Evolutionary conservation across 2,797 vertebrate genomes (phyloP).

Genomic region (Mallotus villosus): DNA sequence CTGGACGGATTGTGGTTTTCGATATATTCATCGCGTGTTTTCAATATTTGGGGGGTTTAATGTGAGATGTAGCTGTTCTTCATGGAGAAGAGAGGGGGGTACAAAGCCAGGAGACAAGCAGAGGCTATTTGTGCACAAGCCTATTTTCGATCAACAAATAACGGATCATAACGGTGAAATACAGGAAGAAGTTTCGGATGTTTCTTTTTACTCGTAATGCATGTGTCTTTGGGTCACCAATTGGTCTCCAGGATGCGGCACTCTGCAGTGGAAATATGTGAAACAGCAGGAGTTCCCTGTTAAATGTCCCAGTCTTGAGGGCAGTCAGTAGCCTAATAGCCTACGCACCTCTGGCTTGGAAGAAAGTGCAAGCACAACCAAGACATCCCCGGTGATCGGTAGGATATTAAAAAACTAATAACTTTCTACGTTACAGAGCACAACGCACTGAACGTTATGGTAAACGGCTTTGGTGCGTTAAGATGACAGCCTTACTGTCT

Average conservation of each 20-base stretch:
- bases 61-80: constrained; percentile 13
- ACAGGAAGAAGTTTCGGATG: neutral
- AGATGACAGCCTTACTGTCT: constrained; percentile 4
- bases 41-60: neutral
- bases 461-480: neutral
- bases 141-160: neutral
- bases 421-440: neutral
- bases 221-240: neutral
- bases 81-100: constrained; percentile 21
- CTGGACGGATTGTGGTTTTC: neutral
- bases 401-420: neutral
- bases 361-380: neutral
- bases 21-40: neutral
- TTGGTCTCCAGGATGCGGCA: constrained; percentile 16
- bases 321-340: neutral
- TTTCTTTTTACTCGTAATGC: neutral
- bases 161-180: neutral
- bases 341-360: constrained; percentile 4
- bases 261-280: constrained; percentile 9
- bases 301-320: neutral
- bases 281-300: constrained; percentile 9
- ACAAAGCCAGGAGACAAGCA: constrained; percentile 42
- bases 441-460: neutral
- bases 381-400: neutral
- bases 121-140: constrained; percentile 28